phyloP scores from a whole-genome alignment of 2,888 invertebrate genomes.

The Rapana venosa region DNA sequence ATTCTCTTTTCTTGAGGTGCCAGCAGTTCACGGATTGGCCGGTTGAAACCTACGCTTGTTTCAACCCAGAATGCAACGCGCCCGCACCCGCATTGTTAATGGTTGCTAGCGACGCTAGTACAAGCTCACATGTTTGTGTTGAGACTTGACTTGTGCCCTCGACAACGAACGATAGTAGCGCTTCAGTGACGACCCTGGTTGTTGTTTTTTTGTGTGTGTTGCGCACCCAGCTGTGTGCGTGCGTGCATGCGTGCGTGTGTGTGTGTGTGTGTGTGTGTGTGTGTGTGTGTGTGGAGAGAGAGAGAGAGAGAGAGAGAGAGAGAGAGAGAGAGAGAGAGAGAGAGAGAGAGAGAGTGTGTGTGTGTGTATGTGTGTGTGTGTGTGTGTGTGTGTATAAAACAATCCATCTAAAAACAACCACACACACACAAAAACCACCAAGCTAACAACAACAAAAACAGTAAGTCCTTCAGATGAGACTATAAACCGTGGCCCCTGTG shows the following conservation, averaged over 20 bases:
- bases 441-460: no score
- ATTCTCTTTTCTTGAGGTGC: constrained; percentile 13
- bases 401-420: no score
- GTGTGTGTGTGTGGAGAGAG: no score
- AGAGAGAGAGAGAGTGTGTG: no score
- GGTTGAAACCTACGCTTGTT: constrained; percentile 4
- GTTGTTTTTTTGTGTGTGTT: not conserved
- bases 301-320: no score
- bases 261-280: no score
- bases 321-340: no score
- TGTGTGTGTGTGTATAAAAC: no score
- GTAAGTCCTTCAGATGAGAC: no score
- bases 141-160: not conserved
- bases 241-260: not conserved
- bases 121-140: not conserved
- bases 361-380: not conserved
- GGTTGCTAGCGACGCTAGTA: not conserved
- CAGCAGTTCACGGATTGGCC: not conserved
- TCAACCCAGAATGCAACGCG: constrained; percentile 20
- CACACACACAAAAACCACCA: no score
- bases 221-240: not conserved
- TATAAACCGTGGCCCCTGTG: no score
- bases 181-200: not conserved
- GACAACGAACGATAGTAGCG: not conserved
- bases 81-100: not conserved